Evolutionary conservation across 2,797 vertebrate genomes (phyloP), one percentile per base, ranked within the genome.

Genomic region (Hapalemur alaotrensis): DNA sequence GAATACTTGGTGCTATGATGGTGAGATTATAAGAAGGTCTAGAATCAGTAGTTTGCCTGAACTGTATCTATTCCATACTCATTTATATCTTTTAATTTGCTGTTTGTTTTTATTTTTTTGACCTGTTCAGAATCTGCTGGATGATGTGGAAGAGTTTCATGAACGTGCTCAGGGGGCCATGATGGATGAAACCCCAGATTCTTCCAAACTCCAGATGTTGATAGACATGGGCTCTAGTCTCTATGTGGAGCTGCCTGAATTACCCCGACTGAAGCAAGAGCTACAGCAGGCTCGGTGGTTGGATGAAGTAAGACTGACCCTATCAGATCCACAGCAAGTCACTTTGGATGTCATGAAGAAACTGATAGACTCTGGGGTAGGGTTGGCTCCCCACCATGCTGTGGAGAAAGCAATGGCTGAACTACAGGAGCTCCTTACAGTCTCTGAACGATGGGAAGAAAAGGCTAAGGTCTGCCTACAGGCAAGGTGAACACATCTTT

Each of bases 321-420:
- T 99, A 32, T 98, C 99, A 2, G 99, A 99, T 96, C 99, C 99
- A 18, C 99, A 99, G 61, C 99, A 99, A 7, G 99, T 99, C 98
- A 99, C 99, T 43, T 97, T 99, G 97, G 99, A 99, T 98, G 98
- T 99, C 93, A 99, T 99, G 99, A 99, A 99, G 98, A 99, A 99
- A 92, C 98, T 99, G 93, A 99, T 99, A 79, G 99, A 99, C 98
- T 99, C 99, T 0, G 99, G 99, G 4, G 99, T 99, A 89, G 99
- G 99, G 30, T 98, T 99, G 97, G 99, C 99, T 14, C 99, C 99
- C 0, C 99, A 99, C 94, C 99, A 99, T 0, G 99, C 99, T 1
- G 99, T 99, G 93, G 99, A 99, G 98, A 99, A 99, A 96, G 99
- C 99, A 85, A 99, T 99, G 99, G 99, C 99, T 1, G 99, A 99